Percentiles rank a stretch among this genome's conserved stretches.
phyloP scores from a whole-genome alignment of 2,888 invertebrate species.

The Ephialtes manifestator region DNA sequence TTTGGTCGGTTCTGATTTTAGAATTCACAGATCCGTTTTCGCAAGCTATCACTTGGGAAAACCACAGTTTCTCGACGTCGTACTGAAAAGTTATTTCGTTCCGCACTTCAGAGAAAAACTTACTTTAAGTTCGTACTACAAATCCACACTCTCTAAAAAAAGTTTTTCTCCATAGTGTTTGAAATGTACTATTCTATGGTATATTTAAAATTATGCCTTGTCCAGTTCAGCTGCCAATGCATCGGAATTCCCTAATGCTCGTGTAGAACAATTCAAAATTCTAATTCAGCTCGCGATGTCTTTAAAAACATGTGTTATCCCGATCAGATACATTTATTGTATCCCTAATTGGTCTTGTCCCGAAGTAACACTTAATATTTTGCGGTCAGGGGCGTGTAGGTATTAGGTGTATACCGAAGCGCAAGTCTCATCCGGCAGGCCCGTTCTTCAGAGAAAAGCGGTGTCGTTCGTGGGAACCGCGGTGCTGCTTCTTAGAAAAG shows the following conservation, averaged over 20 bases:
- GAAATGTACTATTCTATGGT: too few relatives aligned
- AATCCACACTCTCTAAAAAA: too few relatives aligned
- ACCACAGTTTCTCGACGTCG: too few relatives aligned
- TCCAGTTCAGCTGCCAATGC: neutral
- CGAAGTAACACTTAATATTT: slow-evolving; percentile 1
- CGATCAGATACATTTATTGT: slow-evolving; percentile 10
- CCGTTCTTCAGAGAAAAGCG: slow-evolving; percentile 81
- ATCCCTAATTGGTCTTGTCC: neutral
- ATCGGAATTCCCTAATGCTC: neutral
- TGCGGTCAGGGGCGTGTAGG: neutral
- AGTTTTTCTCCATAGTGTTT: too few relatives aligned
- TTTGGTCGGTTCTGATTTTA: too few relatives aligned
- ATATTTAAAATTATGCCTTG: neutral
- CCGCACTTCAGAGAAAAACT: too few relatives aligned
- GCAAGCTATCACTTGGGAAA: too few relatives aligned
- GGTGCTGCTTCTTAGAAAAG: slow-evolving; percentile 80
- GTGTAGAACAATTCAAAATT: neutral
- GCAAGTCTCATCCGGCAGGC: slow-evolving; percentile 59
- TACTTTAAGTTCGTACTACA: too few relatives aligned
- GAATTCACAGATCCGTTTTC: too few relatives aligned
- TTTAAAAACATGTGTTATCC: slow-evolving; percentile 7
- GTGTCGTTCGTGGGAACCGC: slow-evolving; percentile 82
- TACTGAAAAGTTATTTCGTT: too few relatives aligned
- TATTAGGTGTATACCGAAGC: slow-evolving; percentile 37
- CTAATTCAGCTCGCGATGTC: neutral